Evolutionary conservation across 1,140 invertebrate species (phyloP).

Genomic region (Tetraneura akinire): DNA sequence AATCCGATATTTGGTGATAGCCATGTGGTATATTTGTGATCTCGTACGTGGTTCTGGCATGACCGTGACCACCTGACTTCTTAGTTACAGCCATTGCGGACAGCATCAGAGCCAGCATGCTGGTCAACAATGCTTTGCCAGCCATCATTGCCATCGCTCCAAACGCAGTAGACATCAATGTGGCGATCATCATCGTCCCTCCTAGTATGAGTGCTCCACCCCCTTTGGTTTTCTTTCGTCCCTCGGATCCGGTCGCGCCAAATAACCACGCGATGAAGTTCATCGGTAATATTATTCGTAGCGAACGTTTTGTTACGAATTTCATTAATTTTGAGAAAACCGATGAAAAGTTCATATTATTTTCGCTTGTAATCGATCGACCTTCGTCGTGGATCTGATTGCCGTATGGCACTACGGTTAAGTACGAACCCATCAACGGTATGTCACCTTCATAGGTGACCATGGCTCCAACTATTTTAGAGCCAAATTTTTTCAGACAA

Average conservation of each 20-base stretch:
- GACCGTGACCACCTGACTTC: constrained; percentile 55
- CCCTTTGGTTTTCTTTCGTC: constrained; percentile 53
- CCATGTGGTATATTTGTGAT: constrained; percentile 56
- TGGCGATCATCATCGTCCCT: constrained; percentile 48
- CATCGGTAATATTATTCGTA: background rate
- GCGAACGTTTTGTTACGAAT: background rate
- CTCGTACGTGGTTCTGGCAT: constrained; percentile 55
- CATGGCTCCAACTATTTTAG: background rate
- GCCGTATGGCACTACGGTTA: background rate
- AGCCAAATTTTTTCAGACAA: background rate
- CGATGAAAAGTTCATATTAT: background rate
- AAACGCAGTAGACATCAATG: constrained; percentile 52
- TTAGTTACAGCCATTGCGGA: constrained; percentile 60
- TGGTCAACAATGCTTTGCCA: constrained; percentile 80
- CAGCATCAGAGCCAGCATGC: constrained; percentile 73
- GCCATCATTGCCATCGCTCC: constrained; percentile 70
- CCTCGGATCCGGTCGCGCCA: background rate
- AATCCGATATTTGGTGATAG: constrained; percentile 53
- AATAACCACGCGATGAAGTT: background rate
- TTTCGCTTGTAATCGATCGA: too few relatives aligned
- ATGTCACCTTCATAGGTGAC: background rate
- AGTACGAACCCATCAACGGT: constrained; percentile 21
- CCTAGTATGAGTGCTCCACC: constrained; percentile 52
- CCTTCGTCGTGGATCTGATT: background rate
- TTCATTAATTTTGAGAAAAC: background rate